Evolutionary conservation across 2,888 invertebrate species (phyloP).

Genomic region (Drosophila anceps): DNA sequence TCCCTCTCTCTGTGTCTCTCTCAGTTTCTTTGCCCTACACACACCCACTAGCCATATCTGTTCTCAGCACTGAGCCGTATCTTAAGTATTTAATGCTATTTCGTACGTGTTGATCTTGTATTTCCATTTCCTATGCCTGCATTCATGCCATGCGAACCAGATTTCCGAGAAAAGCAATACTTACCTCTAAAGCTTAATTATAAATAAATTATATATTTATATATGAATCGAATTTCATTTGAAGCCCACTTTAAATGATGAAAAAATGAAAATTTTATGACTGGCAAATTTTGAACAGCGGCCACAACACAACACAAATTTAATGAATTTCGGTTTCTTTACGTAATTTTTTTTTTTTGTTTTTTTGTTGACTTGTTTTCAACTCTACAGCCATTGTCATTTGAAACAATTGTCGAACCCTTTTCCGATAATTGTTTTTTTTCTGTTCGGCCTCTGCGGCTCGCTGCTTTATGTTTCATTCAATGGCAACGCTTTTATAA

Average conservation of each 20-base stretch:
- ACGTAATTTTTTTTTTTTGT: too few species aligned
- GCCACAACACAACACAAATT: neutral
- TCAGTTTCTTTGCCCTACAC: neutral
- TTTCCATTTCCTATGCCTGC: constrained; percentile 5
- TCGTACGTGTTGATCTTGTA: neutral
- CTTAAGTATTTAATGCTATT: neutral
- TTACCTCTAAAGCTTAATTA: neutral
- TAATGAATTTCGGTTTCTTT: constrained; percentile 3
- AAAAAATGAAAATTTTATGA: neutral
- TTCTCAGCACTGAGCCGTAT: neutral
- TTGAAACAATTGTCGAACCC: constrained; percentile 27
- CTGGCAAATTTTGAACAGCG: neutral
- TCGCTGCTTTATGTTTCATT: constrained; percentile 5
- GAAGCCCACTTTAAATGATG: constrained; percentile 8
- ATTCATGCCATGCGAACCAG: neutral
- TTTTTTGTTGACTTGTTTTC: constrained; percentile 17
- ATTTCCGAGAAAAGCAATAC: neutral
- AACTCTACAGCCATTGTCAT: constrained; percentile 23
- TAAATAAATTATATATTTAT: neutral
- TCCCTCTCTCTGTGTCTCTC: too few species aligned
- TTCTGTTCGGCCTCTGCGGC: neutral
- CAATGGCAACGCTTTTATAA: constrained; percentile 32
- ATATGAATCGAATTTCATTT: constrained; percentile 1
- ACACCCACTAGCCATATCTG: neutral
- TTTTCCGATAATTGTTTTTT: constrained; percentile 24